phyloP scores from a whole-genome alignment of 1,140 invertebrate species.

The Littorina saxatilis region DNA sequence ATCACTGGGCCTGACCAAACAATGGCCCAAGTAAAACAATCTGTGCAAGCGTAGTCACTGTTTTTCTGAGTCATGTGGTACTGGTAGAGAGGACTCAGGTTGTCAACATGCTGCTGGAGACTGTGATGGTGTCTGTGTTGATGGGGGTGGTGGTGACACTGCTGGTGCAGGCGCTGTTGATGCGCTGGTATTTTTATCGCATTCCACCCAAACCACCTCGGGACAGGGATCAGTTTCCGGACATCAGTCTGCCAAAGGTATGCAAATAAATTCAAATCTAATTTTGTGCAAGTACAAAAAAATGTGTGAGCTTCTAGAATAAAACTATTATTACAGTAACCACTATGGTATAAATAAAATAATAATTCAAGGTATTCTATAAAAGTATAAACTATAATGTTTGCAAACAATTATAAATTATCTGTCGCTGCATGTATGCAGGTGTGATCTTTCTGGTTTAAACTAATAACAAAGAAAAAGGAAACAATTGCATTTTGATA shows the following conservation, averaged over 20 bases:
- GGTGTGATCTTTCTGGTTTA: too few species aligned
- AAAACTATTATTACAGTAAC: too few species aligned
- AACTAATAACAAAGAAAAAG: too few species aligned
- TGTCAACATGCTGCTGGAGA: conserved; percentile 40
- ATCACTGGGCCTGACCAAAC: too few species aligned
- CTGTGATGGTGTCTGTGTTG: conserved; percentile 52
- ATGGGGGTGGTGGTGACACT: conserved; percentile 76
- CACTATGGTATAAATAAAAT: not conserved
- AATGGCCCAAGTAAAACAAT: not conserved
- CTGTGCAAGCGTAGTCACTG: not conserved
- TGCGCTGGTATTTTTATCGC: conserved; percentile 74
- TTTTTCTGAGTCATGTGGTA: not conserved
- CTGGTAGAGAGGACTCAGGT: too few species aligned
- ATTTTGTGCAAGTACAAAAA: not conserved
- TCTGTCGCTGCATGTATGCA: too few species aligned
- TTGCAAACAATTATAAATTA: not conserved
- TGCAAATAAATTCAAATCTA: not conserved
- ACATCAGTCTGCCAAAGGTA: conserved; percentile 75
- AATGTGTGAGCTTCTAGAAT: not conserved
- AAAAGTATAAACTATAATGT: not conserved
- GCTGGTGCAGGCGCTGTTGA: conserved; percentile 75
- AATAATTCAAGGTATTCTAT: not conserved
- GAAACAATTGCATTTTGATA: too few species aligned
- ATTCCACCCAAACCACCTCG: conserved; percentile 69
- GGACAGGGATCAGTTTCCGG: conserved; percentile 68